These are phyloP conservation scores for Cetonia aurata DNA, from an alignment of 2,888 invertebrate species.

Conservation along the genomic window DNA sequence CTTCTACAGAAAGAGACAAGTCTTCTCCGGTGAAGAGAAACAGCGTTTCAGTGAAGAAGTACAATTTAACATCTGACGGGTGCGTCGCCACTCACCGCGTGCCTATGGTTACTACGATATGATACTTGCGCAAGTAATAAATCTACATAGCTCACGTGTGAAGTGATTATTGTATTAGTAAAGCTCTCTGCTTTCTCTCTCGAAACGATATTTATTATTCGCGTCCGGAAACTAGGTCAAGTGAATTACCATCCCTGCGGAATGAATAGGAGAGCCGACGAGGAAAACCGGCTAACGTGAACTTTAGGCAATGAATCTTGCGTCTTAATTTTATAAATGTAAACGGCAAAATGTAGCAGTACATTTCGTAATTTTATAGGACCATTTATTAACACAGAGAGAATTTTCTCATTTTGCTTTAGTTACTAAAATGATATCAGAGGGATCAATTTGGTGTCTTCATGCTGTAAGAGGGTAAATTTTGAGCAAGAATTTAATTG, in stretches of 20 bases:
- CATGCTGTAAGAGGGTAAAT: too few species aligned
- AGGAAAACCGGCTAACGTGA: slow-evolving; percentile 12
- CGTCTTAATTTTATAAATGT: slow-evolving; percentile 32
- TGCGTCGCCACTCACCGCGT: neutral
- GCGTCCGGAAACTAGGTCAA: slow-evolving; percentile 18
- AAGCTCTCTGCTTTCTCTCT: slow-evolving; percentile 6
- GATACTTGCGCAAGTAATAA: slow-evolving; percentile 16
- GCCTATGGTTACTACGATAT: neutral
- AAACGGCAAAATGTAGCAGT: slow-evolving; percentile 6
- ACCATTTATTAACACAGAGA: neutral
- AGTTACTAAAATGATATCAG: too few species aligned
- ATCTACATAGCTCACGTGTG: slow-evolving; percentile 12
- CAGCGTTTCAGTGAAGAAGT: slow-evolving; percentile 44
- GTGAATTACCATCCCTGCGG: slow-evolving; percentile 15
- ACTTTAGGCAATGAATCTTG: slow-evolving; percentile 19
- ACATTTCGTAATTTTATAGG: slow-evolving; percentile 3
- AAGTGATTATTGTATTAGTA: slow-evolving; percentile 1
- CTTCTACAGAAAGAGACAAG: slow-evolving; percentile 59
- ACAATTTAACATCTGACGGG: slow-evolving; percentile 32
- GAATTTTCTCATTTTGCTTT: too few species aligned
- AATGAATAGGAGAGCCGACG: neutral
- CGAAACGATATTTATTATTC: slow-evolving; percentile 15
- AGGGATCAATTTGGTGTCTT: too few species aligned
- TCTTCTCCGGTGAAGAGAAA: slow-evolving; percentile 54
- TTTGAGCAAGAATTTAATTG: too few species aligned